phyloP scores from a whole-genome alignment of 2,113 vertebrate species.

The Lontra canadensis region DNA sequence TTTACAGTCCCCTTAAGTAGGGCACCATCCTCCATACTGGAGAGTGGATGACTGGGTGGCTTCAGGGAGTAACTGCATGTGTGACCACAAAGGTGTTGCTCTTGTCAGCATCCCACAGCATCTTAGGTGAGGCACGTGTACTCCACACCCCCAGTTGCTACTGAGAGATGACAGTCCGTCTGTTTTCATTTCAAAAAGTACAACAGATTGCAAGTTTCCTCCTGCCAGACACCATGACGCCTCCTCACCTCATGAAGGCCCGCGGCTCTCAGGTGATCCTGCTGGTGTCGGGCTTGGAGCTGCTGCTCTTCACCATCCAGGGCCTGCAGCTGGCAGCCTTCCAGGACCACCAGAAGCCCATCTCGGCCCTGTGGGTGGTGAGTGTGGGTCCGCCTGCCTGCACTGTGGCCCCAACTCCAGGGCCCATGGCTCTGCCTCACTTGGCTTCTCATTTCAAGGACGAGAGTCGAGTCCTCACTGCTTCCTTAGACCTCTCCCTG shows the following conservation, averaged over 20 bases:
- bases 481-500: slow-evolving; percentile 86
- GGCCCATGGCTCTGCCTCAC: not conserved
- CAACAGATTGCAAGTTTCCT: slow-evolving; percentile 84
- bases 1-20: no score
- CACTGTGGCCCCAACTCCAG: rapidly evolving
- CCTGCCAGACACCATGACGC: not conserved
- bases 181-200: slow-evolving; percentile 72
- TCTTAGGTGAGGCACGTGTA: not conserved
- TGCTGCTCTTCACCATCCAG: slow-evolving; percentile 84
- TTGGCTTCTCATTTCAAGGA: slow-evolving; percentile 75
- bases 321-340: slow-evolving; percentile 84
- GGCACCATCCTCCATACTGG: rapidly evolving
- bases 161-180: not conserved
- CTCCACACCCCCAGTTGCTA: not conserved
- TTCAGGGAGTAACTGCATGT: no score
- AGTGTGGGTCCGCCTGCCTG: slow-evolving; percentile 16
- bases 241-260: slow-evolving; percentile 79
- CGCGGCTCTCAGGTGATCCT: slow-evolving; percentile 82
- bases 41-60: not conserved
- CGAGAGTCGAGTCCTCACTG: slow-evolving; percentile 84
- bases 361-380: slow-evolving; percentile 89
- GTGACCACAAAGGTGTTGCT: not conserved
- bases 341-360: slow-evolving; percentile 87
- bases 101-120: rapidly evolving
- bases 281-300: slow-evolving; percentile 73